A percentile compares a stretch with the other conserved stretches of the same genome.
Evolutionary conservation across 2,888 invertebrate species (phyloP).

Genomic region (Falcaria lacertinaria): DNA sequence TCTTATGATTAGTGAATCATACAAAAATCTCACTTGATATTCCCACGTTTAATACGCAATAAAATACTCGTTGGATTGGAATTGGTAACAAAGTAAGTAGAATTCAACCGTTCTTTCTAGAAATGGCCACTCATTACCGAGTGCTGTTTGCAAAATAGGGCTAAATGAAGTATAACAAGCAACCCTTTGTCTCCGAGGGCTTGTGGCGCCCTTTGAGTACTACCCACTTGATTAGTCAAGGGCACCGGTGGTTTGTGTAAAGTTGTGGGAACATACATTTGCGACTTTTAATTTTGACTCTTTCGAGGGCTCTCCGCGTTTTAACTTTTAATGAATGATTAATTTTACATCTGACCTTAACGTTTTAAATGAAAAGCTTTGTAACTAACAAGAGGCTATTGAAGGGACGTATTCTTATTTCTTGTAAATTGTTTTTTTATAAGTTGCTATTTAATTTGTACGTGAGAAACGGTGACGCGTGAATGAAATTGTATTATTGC

Average conservation of each 20-base stretch:
- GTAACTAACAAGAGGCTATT: constrained; percentile 2
- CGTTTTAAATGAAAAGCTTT: background rate
- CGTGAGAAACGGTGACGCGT: constrained; percentile 5
- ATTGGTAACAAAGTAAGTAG: constrained; percentile 50
- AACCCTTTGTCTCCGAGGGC: constrained; percentile 55
- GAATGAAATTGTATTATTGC: too few species aligned
- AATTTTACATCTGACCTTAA: background rate
- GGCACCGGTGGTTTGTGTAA: constrained; percentile 17
- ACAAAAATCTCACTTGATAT: too few species aligned
- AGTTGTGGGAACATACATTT: constrained; percentile 4
- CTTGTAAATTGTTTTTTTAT: constrained; percentile 5
- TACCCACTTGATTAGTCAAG: constrained; percentile 50
- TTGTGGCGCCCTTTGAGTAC: constrained; percentile 20
- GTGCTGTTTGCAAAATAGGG: constrained; percentile 73
- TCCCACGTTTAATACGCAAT: constrained; percentile 48
- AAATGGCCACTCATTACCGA: constrained; percentile 41
- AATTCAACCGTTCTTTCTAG: constrained; percentile 39
- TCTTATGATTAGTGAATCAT: too few species aligned
- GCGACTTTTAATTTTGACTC: constrained; percentile 15
- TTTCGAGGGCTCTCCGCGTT: background rate
- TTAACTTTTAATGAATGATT: background rate
- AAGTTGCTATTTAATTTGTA: constrained; percentile 11
- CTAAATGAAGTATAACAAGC: constrained; percentile 55
- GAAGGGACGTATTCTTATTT: constrained; percentile 4
- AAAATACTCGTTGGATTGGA: constrained; percentile 12